A percentile compares a stretch with the other conserved stretches of the same genome.
phyloP scores from a whole-genome alignment of 1,140 invertebrate genomes.

The Wasmannia auropunctata region DNA sequence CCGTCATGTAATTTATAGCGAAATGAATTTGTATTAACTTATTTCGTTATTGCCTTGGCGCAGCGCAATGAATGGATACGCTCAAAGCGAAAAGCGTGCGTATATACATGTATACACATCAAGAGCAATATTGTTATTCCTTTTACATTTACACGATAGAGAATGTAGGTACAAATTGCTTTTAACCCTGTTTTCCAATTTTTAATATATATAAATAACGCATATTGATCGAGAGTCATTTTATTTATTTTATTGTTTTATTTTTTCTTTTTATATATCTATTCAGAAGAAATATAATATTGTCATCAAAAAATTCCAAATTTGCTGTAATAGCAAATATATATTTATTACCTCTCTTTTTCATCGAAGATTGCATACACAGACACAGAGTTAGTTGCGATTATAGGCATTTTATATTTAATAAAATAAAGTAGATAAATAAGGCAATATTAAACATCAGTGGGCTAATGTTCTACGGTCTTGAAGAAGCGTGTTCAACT shows the following conservation, averaged over 20 bases:
- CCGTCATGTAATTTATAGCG: constrained; percentile 31
- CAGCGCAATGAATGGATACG: constrained; percentile 6
- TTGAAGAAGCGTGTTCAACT: not conserved
- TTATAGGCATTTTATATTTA: not conserved
- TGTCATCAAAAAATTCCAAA: not conserved
- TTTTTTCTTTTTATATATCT: not conserved
- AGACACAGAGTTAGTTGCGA: not conserved
- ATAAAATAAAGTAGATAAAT: constrained; percentile 9
- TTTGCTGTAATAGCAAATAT: not conserved
- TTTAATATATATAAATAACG: not conserved
- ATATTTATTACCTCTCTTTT: not conserved
- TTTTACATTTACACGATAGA: not conserved
- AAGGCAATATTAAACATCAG: constrained; percentile 26
- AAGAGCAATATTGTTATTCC: not conserved
- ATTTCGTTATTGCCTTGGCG: constrained; percentile 2
- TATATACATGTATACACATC: not conserved
- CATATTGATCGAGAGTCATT: not conserved
- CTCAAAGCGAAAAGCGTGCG: not conserved
- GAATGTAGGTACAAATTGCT: not conserved
- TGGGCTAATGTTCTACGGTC: not conserved
- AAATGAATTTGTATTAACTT: constrained; percentile 42
- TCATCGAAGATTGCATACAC: not conserved
- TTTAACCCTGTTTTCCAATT: not conserved
- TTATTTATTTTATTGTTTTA: not conserved
- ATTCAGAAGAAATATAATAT: not conserved